Evolutionary conservation across 2,888 invertebrate genomes (phyloP).

Genomic region (Phortica magna): DNA sequence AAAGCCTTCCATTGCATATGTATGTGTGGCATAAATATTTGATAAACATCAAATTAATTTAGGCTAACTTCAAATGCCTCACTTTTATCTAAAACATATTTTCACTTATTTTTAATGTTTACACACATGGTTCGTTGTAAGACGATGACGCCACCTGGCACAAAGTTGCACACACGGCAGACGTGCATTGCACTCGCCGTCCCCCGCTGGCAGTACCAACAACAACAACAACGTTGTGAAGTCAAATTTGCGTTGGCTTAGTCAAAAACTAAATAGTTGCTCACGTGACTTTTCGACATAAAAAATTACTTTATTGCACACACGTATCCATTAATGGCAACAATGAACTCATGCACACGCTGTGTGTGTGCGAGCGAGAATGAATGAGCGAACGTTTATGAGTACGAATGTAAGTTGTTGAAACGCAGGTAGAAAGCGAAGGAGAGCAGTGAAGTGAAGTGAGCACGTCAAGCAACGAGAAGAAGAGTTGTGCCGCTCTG

Average conservation of each 20-base stretch:
- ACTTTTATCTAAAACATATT: conserved; percentile 52
- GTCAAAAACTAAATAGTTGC: conserved; percentile 69
- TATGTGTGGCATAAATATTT: conserved; percentile 46
- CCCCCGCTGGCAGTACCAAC: too few relatives aligned
- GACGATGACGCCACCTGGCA: conserved; percentile 60
- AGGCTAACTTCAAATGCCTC: conserved; percentile 51
- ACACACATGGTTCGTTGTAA: not conserved
- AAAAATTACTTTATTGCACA: conserved; percentile 71
- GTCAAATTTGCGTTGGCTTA: conserved; percentile 43
- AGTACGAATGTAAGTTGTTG: conserved; percentile 9
- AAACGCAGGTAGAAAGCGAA: not conserved
- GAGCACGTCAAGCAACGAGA: conserved; percentile 1
- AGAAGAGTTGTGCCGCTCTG: too few relatives aligned
- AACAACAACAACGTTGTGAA: not conserved
- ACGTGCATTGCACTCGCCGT: not conserved
- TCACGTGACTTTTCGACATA: conserved; percentile 69
- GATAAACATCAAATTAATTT: conserved; percentile 68
- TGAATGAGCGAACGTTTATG: conserved; percentile 31
- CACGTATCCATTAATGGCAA: conserved; percentile 65
- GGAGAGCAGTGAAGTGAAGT: not conserved
- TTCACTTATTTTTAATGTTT: conserved; percentile 51
- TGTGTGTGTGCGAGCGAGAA: not conserved
- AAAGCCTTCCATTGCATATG: not conserved
- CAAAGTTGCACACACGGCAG: conserved; percentile 57
- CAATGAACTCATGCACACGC: conserved; percentile 66